phyloP scores from a whole-genome alignment of 1,140 invertebrate species.

The Drosophila kepulauana region DNA sequence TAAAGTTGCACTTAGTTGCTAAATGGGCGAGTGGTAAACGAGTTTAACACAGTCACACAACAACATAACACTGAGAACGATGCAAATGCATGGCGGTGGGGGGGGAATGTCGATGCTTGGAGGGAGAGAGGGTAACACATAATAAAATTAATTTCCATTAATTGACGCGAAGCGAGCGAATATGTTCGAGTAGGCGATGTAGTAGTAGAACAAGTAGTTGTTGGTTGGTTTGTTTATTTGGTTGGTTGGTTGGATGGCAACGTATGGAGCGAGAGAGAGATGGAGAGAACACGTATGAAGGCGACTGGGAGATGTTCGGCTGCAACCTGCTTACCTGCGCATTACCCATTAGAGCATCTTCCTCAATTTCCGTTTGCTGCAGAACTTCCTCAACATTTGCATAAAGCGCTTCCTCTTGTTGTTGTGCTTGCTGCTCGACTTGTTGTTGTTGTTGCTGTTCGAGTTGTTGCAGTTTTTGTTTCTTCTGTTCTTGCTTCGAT shows the following conservation, averaged over 20 bases:
- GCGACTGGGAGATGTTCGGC: slow-evolving; percentile 30
- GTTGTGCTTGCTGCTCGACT: slow-evolving; percentile 19
- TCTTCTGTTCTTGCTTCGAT: slow-evolving; percentile 66
- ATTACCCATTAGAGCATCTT: slow-evolving; percentile 74
- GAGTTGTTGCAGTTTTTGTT: slow-evolving; percentile 40
- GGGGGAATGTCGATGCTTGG: slow-evolving; percentile 14
- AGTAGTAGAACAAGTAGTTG: slow-evolving; percentile 7
- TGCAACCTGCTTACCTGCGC: slow-evolving; percentile 66
- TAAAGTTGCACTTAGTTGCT: slow-evolving; percentile 74
- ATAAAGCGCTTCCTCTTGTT: slow-evolving; percentile 51
- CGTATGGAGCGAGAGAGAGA: slow-evolving; percentile 38
- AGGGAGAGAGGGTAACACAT: slow-evolving; percentile 36
- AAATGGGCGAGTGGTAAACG: slow-evolving; percentile 60
- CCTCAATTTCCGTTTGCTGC: slow-evolving; percentile 35
- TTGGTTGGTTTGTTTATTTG: slow-evolving; percentile 11
- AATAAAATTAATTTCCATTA: slow-evolving; percentile 71
- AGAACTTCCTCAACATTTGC: slow-evolving; percentile 61
- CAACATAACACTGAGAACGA: slow-evolving; percentile 15
- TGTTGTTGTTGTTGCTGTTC: slow-evolving; percentile 33
- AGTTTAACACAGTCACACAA: slow-evolving; percentile 64
- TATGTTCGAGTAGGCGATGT: slow-evolving; percentile 24
- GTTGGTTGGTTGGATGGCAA: slow-evolving; percentile 13
- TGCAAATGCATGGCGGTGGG: not conserved
- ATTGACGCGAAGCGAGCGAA: slow-evolving; percentile 29
- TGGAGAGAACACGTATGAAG: slow-evolving; percentile 46